Conservation (phyloP, 2,888 invertebrate genomes). For the Alcis repandata region DNA sequence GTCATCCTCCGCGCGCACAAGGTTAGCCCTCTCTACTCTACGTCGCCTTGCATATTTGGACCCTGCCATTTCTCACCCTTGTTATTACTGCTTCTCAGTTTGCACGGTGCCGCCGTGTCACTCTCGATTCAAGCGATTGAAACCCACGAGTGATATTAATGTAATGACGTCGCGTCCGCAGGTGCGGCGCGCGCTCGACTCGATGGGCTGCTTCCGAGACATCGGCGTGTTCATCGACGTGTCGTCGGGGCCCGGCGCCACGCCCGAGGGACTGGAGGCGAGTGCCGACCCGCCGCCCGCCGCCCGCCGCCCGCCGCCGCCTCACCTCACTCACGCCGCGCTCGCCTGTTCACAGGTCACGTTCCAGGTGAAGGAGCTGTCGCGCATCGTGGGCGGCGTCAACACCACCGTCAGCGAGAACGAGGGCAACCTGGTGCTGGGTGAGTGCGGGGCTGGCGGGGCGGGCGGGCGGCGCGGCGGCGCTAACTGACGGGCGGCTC, state of each 20-base stretch:
- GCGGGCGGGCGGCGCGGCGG: not conserved
- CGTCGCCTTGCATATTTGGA: too few relatives aligned
- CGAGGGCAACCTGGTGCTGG: conserved; percentile 93
- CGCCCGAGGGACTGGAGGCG: conserved; percentile 94
- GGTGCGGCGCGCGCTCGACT: conserved; percentile 91
- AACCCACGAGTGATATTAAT: not conserved
- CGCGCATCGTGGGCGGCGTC: conserved; percentile 93
- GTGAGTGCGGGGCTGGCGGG: conserved; percentile 54
- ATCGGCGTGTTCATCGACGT: conserved; percentile 96
- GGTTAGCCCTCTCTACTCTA: conserved; percentile 74
- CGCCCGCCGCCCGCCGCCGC: conserved; percentile 31
- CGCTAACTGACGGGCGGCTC: not conserved
- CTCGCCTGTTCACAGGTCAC: conserved; percentile 88
- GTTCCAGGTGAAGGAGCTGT: conserved; percentile 94
- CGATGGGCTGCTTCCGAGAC: conserved; percentile 95
- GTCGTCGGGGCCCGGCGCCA: conserved; percentile 91
- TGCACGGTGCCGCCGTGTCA: not conserved
- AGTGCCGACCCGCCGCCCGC: not conserved
- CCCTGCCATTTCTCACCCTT: too few relatives aligned
- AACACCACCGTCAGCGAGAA: conserved; percentile 96
- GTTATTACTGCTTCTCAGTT: too few relatives aligned
- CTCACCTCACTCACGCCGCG: conserved; percentile 30
- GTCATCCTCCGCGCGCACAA: conserved; percentile 90
- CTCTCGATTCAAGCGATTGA: too few relatives aligned
- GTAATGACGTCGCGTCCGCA: conserved; percentile 57